phyloP scores from a whole-genome alignment of 2,888 invertebrate genomes.

The Philereme transversata region DNA sequence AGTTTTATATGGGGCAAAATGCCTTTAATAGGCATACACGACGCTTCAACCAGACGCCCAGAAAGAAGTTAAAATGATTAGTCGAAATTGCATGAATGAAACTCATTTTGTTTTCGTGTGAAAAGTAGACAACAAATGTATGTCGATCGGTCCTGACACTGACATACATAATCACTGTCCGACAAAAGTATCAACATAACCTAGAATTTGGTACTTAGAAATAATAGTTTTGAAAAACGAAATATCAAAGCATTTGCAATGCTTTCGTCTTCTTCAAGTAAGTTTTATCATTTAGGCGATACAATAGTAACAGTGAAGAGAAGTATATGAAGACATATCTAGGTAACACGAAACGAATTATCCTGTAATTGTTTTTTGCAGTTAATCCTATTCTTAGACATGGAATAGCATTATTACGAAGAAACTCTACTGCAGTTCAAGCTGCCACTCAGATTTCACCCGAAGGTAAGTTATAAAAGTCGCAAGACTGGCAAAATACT shows the following conservation, averaged over 20 bases:
- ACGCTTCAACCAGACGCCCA: no score
- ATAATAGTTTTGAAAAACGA: background rate
- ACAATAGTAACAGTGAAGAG: background rate
- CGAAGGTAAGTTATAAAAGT: conserved; percentile 48
- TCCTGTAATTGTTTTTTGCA: conserved; percentile 30
- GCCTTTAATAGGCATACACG: no score
- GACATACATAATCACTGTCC: no score
- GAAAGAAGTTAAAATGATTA: no score
- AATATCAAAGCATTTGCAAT: conserved; percentile 27
- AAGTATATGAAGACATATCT: conserved; percentile 3
- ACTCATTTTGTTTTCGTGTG: no score
- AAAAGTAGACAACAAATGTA: no score
- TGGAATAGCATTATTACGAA: conserved; percentile 42
- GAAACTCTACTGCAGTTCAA: conserved; percentile 57
- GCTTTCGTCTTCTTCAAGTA: conserved; percentile 45
- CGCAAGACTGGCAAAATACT: no score
- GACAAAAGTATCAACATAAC: no score
- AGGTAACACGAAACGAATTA: background rate
- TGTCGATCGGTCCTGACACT: no score
- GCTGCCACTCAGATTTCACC: conserved; percentile 40
- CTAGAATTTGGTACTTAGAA: no score
- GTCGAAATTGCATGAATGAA: no score
- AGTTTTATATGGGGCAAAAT: no score
- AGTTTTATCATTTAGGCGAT: conserved; percentile 17
- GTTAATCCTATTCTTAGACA: conserved; percentile 40